phyloP scores from a whole-genome alignment of 2,888 invertebrate genomes.

The Lordiphosa andalusiaca region DNA sequence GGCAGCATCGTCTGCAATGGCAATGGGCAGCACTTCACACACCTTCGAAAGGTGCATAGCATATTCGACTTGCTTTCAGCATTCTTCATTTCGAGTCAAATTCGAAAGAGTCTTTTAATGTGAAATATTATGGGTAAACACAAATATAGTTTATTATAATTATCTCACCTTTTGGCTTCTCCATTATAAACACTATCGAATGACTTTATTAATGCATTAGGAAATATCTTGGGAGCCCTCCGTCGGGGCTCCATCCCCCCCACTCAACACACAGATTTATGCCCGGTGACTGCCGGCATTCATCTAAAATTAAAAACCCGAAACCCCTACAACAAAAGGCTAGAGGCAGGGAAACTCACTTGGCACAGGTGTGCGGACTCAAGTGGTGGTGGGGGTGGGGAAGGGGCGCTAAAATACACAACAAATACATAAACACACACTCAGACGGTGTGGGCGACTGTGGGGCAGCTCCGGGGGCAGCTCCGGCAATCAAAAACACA shows the following conservation, averaged over 20 bases:
- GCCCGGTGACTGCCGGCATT: constrained; percentile 34
- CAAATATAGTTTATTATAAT: constrained; percentile 35
- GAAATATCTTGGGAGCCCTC: constrained; percentile 19
- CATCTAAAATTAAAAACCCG: constrained; percentile 53
- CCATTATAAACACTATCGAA: constrained; percentile 42
- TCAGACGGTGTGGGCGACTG: neutral
- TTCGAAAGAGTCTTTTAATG: no score
- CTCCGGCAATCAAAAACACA: constrained; percentile 63
- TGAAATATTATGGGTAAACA: neutral
- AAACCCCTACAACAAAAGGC: constrained; percentile 8
- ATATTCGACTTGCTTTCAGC: no score
- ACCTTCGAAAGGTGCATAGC: no score
- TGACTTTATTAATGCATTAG: constrained; percentile 51
- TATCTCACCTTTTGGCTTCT: constrained; percentile 47
- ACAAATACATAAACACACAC: constrained; percentile 28
- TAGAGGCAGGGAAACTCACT: neutral
- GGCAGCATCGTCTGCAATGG: no score
- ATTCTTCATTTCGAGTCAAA: no score
- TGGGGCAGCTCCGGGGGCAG: no score
- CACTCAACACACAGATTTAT: constrained; percentile 48
- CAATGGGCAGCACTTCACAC: no score
- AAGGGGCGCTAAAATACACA: constrained; percentile 44
- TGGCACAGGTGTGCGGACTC: constrained; percentile 9
- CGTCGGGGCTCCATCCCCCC: constrained; percentile 30
- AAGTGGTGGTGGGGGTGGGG: no score